Percentiles rank a stretch among this genome's conserved stretches.
Evolutionary conservation across 2,113 vertebrate species (phyloP).

Genomic region (Leucosticte australis): DNA sequence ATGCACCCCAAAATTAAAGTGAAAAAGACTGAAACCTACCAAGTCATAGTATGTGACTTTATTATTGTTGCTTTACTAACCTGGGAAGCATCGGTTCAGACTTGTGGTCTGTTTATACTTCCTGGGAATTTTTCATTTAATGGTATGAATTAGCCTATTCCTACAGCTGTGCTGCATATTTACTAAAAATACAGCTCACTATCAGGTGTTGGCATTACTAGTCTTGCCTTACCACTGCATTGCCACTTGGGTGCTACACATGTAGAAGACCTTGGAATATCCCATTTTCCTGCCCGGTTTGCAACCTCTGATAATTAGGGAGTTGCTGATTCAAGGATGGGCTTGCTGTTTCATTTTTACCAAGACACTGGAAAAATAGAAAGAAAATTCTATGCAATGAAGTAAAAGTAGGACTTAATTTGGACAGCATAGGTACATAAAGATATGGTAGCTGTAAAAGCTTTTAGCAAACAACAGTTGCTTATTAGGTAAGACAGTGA

Average conservation of each 20-base stretch:
- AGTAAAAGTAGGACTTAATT: background rate
- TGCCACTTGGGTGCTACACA: background rate
- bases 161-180: background rate
- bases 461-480: conserved; percentile 27
- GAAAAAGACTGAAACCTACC: background rate
- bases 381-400: background rate
- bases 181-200: background rate
- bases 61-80: background rate
- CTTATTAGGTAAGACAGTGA: conserved; percentile 53
- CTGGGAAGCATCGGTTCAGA: background rate
- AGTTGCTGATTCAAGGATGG: background rate
- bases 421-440: background rate
- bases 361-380: background rate
- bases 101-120: background rate
- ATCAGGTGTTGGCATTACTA: background rate
- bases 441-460: background rate
- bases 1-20: background rate
- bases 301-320: background rate
- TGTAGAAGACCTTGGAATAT: background rate
- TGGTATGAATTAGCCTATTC: background rate
- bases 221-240: background rate
- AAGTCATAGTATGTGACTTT: background rate
- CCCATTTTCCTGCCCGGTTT: background rate
- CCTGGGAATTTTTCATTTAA: background rate
- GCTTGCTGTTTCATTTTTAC: background rate